Percentiles rank a stretch among this genome's conserved stretches.
Evolutionary conservation across 2,888 invertebrate species (phyloP).

Genomic region (Drosophila ustulata): DNA sequence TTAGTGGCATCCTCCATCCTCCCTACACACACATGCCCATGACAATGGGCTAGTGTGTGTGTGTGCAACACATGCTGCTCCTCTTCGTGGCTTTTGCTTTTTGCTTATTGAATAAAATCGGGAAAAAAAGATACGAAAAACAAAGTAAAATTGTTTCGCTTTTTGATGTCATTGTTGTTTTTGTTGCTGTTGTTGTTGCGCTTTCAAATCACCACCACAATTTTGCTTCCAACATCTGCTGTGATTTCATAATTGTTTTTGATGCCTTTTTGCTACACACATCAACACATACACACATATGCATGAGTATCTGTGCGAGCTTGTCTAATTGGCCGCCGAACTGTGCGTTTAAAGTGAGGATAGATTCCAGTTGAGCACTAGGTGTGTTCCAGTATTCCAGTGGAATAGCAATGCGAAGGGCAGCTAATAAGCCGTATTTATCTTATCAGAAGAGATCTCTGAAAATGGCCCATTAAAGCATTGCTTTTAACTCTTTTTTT

Average conservation of each 20-base stretch:
- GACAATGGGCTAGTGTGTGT: neutral
- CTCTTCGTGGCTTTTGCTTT: conserved; percentile 45
- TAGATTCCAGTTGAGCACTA: conserved; percentile 2
- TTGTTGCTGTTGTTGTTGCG: conserved; percentile 41
- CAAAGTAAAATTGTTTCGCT: conserved; percentile 41
- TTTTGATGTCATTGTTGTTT: conserved; percentile 55
- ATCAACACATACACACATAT: conserved; percentile 28
- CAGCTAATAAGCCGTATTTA: conserved; percentile 47
- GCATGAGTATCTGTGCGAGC: conserved; percentile 34
- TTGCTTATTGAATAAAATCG: conserved; percentile 40
- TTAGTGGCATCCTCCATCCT: conserved; percentile 71
- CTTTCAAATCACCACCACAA: conserved; percentile 80
- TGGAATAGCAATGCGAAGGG: neutral
- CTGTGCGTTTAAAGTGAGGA: conserved; percentile 8
- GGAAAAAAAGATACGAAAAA: conserved; percentile 16
- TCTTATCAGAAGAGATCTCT: conserved; percentile 49
- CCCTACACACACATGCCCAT: conserved; percentile 30
- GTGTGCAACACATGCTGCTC: conserved; percentile 26
- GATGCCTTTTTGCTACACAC: conserved; percentile 48
- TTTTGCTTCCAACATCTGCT: conserved; percentile 75
- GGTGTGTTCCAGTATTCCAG: conserved; percentile 5
- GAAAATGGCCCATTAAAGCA: conserved; percentile 58
- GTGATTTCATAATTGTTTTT: conserved; percentile 81
- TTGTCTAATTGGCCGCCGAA: conserved; percentile 20
- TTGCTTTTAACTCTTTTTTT: conserved; percentile 34